phyloP scores from a whole-genome alignment of 2,113 vertebrate genomes.

The Zonotrichia leucophrys region DNA sequence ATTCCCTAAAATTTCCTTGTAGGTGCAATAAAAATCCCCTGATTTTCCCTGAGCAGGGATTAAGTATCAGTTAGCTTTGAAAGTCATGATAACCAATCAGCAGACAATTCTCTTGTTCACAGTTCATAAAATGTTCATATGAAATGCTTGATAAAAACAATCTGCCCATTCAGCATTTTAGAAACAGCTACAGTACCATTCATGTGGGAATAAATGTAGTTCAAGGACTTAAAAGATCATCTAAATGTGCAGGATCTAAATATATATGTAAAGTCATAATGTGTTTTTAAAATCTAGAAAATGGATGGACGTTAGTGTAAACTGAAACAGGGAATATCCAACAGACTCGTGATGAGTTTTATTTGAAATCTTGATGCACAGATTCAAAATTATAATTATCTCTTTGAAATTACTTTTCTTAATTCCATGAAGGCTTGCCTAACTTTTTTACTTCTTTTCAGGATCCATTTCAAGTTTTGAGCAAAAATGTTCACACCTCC shows the following conservation, averaged over 20 bases:
- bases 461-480: not conserved
- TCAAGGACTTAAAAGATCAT: not conserved
- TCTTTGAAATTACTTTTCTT: slow-evolving; percentile 5
- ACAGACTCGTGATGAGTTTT: not conserved
- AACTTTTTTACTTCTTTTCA: slow-evolving; percentile 18
- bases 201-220: not conserved
- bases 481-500: slow-evolving; percentile 28
- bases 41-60: not conserved
- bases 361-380: not conserved
- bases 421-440: not conserved
- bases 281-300: not conserved
- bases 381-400: not conserved
- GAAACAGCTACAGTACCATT: not conserved
- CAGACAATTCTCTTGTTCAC: not conserved
- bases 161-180: not conserved
- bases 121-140: not conserved
- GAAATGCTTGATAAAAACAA: slow-evolving; percentile 1
- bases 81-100: not conserved
- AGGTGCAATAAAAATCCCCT: not conserved
- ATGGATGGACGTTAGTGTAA: not conserved
- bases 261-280: not conserved
- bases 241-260: not conserved
- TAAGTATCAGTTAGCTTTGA: not conserved
- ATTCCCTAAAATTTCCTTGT: slow-evolving; percentile 1
- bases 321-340: not conserved